phyloP scores from a whole-genome alignment of 2,888 invertebrate species.

The Parthenolecanium corni region DNA sequence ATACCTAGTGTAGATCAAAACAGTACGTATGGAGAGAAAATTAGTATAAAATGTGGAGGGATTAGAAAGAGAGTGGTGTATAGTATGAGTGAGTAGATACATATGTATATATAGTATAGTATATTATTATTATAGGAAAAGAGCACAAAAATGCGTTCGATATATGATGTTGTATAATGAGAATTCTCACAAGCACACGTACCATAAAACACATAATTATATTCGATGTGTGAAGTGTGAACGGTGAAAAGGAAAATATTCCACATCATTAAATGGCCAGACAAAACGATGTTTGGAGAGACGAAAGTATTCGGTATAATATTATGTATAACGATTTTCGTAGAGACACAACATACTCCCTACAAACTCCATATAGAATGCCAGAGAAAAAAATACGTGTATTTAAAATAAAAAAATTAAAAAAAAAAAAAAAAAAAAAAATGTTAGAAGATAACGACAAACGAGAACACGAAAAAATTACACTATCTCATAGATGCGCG shows the following conservation, averaged over 20 bases:
- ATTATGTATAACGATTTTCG: conserved; percentile 8
- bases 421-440: conserved; percentile 16
- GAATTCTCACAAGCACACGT: conserved; percentile 12
- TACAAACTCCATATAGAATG: background rate
- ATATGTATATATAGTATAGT: too few species aligned
- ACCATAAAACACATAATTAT: conserved; percentile 24
- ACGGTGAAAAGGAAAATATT: conserved; percentile 26
- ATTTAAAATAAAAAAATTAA: conserved; percentile 14
- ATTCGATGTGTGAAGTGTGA: conserved; percentile 11
- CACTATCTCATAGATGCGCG: background rate
- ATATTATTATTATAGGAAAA: background rate
- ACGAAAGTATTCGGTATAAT: too few species aligned
- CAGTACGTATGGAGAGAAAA: background rate
- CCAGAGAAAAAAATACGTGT: background rate
- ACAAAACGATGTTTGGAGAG: conserved; percentile 12
- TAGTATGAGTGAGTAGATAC: too few species aligned
- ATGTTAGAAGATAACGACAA: conserved; percentile 15
- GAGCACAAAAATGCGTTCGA: background rate
- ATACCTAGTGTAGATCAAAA: too few species aligned
- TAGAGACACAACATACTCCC: background rate
- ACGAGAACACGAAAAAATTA: conserved; percentile 4
- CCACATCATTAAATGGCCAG: conserved; percentile 27
- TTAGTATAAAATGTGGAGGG: background rate
- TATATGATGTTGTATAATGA: background rate
- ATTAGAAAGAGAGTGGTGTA: background rate